A percentile compares a stretch with the other conserved stretches of the same genome.
Evolutionary conservation across 2,888 invertebrate genomes (phyloP).

Genomic region (Erannis defoliaria): DNA sequence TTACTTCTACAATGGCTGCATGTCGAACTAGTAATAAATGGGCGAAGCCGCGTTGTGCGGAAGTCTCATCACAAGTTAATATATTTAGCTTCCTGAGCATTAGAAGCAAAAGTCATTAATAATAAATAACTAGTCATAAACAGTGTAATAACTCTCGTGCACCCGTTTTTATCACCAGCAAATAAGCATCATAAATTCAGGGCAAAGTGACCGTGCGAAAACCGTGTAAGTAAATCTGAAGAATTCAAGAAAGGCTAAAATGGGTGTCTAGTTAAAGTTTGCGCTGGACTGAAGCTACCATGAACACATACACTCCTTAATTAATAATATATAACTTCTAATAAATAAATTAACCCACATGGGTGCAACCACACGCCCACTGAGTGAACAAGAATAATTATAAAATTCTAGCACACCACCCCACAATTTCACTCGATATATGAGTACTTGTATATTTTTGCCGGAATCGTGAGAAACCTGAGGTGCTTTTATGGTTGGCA

Average conservation of each 20-base stretch:
- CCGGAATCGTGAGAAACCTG: no score
- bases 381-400: no score
- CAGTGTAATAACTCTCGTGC: conserved; percentile 26
- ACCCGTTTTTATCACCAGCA: conserved; percentile 43
- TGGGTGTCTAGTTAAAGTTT: no score
- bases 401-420: no score
- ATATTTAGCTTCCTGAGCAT: conserved; percentile 29
- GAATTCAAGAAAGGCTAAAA: conserved; percentile 17
- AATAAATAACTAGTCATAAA: conserved; percentile 39
- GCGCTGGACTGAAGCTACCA: no score
- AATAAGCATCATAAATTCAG: conserved; percentile 44
- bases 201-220: conserved; percentile 32
- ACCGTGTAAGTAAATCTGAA: conserved; percentile 25
- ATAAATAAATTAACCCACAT: no score
- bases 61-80: conserved; percentile 35
- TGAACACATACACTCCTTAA: no score
- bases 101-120: conserved; percentile 42
- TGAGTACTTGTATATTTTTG: no score
- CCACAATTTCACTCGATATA: no score
- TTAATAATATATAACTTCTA: no score
- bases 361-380: no score
- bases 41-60: conserved; percentile 23
- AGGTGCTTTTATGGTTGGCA: no score
- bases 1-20: conserved; percentile 25
- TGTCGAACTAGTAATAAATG: conserved; percentile 32